These are phyloP conservation scores for Nowickia ferox DNA, from an alignment of 2,888 invertebrate genomes.

Conservation along the genomic window DNA sequence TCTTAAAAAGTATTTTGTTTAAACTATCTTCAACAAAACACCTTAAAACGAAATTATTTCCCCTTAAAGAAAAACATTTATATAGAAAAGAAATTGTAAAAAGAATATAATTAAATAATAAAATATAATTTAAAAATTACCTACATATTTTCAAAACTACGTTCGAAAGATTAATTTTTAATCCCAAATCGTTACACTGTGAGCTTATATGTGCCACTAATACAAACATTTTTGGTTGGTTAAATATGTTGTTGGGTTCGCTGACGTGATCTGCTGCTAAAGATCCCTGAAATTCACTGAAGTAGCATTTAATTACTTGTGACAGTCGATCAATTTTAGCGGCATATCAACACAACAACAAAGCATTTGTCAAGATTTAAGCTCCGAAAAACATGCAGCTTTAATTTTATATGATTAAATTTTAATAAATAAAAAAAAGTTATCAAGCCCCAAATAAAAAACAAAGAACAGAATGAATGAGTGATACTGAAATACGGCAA, in stretches of 20 bases:
- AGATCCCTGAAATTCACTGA: constrained; percentile 72
- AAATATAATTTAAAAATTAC: too few species aligned
- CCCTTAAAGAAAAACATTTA: too few species aligned
- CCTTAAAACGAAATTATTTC: too few species aligned
- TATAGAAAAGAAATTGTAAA: too few species aligned
- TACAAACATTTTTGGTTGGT: constrained; percentile 1
- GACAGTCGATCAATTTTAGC: constrained; percentile 73
- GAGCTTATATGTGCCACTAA: not conserved
- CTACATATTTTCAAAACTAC: too few species aligned
- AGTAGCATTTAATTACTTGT: constrained; percentile 71
- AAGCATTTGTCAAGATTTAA: constrained; percentile 70
- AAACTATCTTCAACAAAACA: too few species aligned
- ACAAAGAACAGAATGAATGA: constrained; percentile 14
- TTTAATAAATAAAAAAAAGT: not conserved
- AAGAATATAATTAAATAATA: too few species aligned
- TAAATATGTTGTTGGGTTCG: constrained; percentile 53
- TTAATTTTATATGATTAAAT: constrained; percentile 58
- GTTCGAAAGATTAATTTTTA: not conserved
- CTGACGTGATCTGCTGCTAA: constrained; percentile 71
- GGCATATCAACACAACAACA: constrained; percentile 70
- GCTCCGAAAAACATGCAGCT: constrained; percentile 65
- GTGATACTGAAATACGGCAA: constrained; percentile 12
- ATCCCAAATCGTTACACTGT: constrained; percentile 33
- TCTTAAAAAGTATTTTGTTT: too few species aligned
- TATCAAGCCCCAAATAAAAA: constrained; percentile 25